These are phyloP conservation scores for Notamacropus eugenii DNA, from an alignment of 2,797 vertebrate genomes.

Conservation along the genomic window DNA sequence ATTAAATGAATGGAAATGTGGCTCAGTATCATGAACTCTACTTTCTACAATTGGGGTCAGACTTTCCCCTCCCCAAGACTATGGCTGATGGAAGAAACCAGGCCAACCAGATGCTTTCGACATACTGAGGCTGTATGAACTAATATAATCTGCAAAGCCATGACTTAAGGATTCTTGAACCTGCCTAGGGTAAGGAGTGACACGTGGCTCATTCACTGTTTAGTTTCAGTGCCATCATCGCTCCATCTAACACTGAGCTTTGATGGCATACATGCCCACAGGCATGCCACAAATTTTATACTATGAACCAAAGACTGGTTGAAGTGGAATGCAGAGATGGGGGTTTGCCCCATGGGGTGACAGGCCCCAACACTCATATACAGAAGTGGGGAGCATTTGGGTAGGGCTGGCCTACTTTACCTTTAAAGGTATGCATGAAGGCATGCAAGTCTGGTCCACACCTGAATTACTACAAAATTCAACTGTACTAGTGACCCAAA, in stretches of 20 bases:
- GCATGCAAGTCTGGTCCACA: not conserved
- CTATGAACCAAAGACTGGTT: not conserved
- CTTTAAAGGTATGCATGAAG: not conserved
- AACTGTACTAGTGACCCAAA: not conserved
- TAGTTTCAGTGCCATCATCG: not conserved
- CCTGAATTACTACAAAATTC: not conserved
- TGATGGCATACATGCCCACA: not conserved
- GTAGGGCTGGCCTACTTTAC: not conserved
- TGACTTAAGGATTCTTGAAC: not conserved
- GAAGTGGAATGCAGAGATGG: not conserved
- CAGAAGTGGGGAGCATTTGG: not conserved
- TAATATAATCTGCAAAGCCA: not conserved
- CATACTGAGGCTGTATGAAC: not conserved
- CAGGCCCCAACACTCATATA: not conserved
- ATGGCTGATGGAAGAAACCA: not conserved
- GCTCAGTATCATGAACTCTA: not conserved
- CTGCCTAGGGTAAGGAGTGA: not conserved
- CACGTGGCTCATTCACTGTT: not conserved
- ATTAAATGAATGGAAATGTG: not conserved
- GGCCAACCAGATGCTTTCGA: not conserved
- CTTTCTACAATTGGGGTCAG: not conserved
- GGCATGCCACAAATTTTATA: not conserved
- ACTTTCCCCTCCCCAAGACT: not conserved
- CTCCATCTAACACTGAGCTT: accelerated
- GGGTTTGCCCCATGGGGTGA: not conserved